Conservation (phyloP, 2,113 vertebrate species). For the Ranitomeya variabilis region DNA sequence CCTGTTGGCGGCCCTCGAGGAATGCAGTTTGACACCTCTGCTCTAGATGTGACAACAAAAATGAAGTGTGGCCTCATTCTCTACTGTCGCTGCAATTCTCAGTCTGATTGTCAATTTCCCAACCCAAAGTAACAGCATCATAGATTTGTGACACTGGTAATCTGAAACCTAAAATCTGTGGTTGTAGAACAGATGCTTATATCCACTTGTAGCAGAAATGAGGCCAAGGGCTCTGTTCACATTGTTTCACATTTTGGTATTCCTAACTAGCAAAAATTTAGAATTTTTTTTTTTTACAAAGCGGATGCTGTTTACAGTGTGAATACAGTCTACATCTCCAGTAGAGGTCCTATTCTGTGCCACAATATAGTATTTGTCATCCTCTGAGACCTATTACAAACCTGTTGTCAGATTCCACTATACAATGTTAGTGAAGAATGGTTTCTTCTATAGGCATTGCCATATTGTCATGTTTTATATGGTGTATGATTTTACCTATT, state of each 20-base stretch:
- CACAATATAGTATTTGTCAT: background rate
- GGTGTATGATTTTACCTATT: background rate
- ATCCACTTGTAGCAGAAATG: too few relatives aligned
- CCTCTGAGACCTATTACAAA: background rate
- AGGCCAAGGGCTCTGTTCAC: background rate
- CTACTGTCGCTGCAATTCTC: too few relatives aligned
- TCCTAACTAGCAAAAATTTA: background rate
- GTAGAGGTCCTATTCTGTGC: too few relatives aligned
- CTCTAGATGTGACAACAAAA: background rate
- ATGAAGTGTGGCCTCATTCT: background rate
- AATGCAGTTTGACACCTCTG: too few relatives aligned
- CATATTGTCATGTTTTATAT: conserved; percentile 3
- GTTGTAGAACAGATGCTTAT: too few relatives aligned
- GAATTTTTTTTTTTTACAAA: too few relatives aligned
- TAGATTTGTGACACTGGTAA: too few relatives aligned
- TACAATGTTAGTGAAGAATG: background rate
- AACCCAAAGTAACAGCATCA: too few relatives aligned
- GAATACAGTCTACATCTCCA: background rate
- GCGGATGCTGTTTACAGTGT: too few relatives aligned
- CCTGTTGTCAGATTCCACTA: background rate
- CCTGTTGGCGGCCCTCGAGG: too few relatives aligned
- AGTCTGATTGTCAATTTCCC: too few relatives aligned
- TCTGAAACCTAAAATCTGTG: too few relatives aligned
- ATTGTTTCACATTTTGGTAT: background rate
- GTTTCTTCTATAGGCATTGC: background rate